Evolutionary conservation across 1,140 invertebrate species (phyloP).

Genomic region (Dendroctonus ponderosae): DNA sequence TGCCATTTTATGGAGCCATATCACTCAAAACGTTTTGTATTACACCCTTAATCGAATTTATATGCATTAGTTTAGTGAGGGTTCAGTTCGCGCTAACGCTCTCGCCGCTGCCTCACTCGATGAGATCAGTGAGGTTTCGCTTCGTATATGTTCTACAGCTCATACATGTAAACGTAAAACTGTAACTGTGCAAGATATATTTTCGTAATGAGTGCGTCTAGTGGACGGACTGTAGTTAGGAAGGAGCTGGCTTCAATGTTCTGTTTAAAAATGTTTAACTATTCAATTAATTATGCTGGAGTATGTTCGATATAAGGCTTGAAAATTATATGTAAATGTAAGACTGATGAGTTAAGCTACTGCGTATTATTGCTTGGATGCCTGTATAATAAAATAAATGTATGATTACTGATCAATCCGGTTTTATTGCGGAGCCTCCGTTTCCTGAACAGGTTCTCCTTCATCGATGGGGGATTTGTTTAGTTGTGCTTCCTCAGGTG

Average conservation of each 20-base stretch:
- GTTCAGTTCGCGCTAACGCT: neutral
- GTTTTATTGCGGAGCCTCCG: neutral
- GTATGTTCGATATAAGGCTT: constrained; percentile 42
- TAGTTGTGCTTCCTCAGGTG: neutral
- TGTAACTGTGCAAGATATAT: constrained; percentile 2
- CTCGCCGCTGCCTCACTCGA: neutral
- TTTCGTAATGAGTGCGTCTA: constrained; percentile 30
- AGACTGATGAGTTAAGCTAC: constrained; percentile 47
- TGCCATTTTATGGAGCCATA: constrained; percentile 39
- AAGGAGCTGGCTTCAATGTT: constrained; percentile 21
- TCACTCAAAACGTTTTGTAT: constrained; percentile 32
- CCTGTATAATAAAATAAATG: constrained; percentile 43
- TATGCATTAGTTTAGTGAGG: neutral
- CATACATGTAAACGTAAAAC: constrained; percentile 5
- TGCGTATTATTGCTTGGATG: constrained; percentile 44
- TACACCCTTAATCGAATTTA: constrained; percentile 22
- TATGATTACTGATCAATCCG: neutral
- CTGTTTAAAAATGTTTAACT: constrained; percentile 36
- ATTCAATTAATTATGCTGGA: constrained; percentile 38
- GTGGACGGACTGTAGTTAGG: constrained; percentile 26
- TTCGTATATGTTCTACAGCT: constrained; percentile 24
- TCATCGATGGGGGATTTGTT: neutral
- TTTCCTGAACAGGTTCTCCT: neutral
- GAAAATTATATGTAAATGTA: constrained; percentile 44
- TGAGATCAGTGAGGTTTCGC: constrained; percentile 9